A percentile compares a stretch with the other conserved stretches of the same genome.
These are phyloP conservation scores for Tenebrio molitor DNA, from an alignment of 1,140 invertebrate genomes.

Conservation along the genomic window DNA sequence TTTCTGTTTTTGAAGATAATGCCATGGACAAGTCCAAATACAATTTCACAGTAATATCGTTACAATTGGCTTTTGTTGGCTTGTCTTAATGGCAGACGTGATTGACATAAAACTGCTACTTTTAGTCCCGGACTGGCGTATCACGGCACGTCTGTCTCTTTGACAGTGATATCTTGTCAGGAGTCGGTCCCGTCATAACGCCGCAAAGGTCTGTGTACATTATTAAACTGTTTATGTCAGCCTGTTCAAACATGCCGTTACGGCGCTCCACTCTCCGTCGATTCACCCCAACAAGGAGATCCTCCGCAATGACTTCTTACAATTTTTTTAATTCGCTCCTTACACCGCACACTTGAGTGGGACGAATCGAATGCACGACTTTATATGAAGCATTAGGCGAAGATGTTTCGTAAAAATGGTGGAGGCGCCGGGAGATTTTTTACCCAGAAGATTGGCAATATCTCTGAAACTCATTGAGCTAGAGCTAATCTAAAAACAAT, in stretches of 20 bases:
- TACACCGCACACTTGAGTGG: no score
- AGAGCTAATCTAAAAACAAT: no score
- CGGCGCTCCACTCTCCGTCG: no score
- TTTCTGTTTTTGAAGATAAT: conserved; percentile 36
- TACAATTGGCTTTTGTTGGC: conserved; percentile 42
- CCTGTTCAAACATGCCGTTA: conserved; percentile 38
- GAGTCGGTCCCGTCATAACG: conserved; percentile 26
- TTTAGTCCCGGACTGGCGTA: conserved; percentile 32
- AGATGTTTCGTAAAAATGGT: no score
- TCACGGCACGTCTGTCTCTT: conserved; percentile 33
- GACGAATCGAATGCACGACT: no score
- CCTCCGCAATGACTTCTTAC: no score
- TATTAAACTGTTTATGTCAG: conserved; percentile 46
- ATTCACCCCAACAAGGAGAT: no score
- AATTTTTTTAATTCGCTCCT: no score
- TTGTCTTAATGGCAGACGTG: conserved; percentile 36
- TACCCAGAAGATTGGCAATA: no score
- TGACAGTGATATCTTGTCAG: conserved; percentile 44
- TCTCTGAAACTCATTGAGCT: no score
- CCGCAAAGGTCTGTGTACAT: conserved; percentile 40
- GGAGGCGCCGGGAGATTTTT: no score
- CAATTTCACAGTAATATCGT: conserved; percentile 40
- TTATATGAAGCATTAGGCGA: no score
- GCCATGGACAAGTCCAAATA: conserved; percentile 33
- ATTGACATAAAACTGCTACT: conserved; percentile 47